phyloP scores from a whole-genome alignment of 2,113 vertebrate genomes.

The Tiliqua scincoides region DNA sequence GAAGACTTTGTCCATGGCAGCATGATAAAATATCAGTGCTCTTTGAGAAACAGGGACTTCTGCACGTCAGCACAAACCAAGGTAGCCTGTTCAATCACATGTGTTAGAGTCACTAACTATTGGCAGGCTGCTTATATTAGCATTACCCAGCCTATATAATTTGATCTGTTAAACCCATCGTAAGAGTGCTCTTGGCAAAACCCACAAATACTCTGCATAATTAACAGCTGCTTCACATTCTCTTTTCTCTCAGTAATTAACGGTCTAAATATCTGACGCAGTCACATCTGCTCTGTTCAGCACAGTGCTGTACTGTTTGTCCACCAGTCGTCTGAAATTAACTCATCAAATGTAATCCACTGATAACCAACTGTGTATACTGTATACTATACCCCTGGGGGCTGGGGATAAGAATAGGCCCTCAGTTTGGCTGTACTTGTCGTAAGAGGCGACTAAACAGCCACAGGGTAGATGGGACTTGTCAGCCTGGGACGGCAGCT shows the following conservation, averaged over 20 bases:
- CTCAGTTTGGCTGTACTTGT: no score
- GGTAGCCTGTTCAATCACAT: fast-evolving
- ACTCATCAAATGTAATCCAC: not conserved
- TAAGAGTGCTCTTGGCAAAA: not conserved
- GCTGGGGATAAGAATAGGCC: no score
- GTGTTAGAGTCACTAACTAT: not conserved
- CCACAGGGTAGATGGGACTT: no score
- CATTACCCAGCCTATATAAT: not conserved
- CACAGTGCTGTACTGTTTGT: not conserved
- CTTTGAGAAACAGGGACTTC: not conserved
- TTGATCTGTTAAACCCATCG: not conserved
- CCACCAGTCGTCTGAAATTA: not conserved
- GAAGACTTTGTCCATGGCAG: not conserved
- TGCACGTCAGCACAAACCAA: not conserved
- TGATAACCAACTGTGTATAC: not conserved
- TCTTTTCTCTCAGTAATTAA: not conserved
- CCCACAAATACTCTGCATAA: not conserved
- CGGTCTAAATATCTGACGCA: not conserved
- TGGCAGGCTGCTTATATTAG: fast-evolving
- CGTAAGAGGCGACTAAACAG: no score
- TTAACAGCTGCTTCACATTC: fast-evolving
- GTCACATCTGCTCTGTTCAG: not conserved
- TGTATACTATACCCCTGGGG: no score
- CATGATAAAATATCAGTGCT: not conserved
- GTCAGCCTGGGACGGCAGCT: no score